Conservation (phyloP, 35 echinoderm and acorn worm species). For the Heliocidaris erythrogramma region DNA sequence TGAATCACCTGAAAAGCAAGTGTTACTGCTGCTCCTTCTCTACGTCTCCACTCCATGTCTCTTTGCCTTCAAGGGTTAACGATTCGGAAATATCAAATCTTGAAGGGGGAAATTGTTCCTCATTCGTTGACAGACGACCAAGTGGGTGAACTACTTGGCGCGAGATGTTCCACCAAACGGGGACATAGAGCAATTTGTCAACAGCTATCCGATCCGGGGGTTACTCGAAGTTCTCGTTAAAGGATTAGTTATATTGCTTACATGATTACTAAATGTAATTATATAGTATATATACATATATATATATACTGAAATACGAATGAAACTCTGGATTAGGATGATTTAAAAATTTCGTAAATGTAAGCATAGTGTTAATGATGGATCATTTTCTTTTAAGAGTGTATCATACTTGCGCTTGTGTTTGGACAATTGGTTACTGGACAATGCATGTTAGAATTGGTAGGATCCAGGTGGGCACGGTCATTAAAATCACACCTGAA, state of each 20-base stretch:
- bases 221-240: constrained; percentile 2
- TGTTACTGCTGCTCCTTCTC: background rate
- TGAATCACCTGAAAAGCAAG: background rate
- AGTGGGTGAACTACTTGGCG: background rate
- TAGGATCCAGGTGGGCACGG: background rate
- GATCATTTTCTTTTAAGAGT: background rate
- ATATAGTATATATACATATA: too few species aligned
- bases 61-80: constrained; percentile 7
- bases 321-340: too few species aligned
- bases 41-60: background rate
- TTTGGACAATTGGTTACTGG: background rate
- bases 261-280: too few species aligned
- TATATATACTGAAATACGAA: too few species aligned
- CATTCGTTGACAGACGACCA: constrained; percentile 7
- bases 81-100: constrained; percentile 45
- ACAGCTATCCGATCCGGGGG: background rate
- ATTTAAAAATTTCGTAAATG: too few species aligned
- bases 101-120: constrained; percentile 39
- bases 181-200: constrained; percentile 21
- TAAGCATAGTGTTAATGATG: too few species aligned
- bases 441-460: background rate
- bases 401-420: background rate
- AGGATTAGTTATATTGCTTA: background rate
- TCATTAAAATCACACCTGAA: background rate
- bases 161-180: background rate